Evolutionary conservation across 2,113 vertebrate genomes (phyloP).

Genomic region (Baryphthengus martii): DNA sequence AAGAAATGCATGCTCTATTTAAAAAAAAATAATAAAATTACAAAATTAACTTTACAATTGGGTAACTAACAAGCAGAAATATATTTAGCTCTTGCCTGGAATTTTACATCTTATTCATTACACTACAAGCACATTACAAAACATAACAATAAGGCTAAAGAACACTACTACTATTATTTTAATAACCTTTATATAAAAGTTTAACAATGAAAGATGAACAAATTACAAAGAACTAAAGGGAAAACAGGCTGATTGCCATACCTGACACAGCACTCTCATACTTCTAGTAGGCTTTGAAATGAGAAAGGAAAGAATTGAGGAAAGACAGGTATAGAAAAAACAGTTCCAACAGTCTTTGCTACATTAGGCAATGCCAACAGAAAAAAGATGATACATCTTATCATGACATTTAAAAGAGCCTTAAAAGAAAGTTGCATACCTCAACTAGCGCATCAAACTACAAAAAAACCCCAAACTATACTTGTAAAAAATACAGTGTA

Average conservation of each 20-base stretch:
- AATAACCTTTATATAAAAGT: not conserved
- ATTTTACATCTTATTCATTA: not conserved
- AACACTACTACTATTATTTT: not conserved
- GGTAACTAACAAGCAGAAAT: not conserved
- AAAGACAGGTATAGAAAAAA: conserved; percentile 76
- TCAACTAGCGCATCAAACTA: not conserved
- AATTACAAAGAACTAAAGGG: conserved; percentile 66
- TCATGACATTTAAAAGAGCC: not conserved
- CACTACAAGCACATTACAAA: not conserved
- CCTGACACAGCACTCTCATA: conserved; percentile 99
- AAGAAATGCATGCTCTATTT: conserved; percentile 26
- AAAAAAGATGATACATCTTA: not conserved
- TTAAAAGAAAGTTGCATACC: not conserved
- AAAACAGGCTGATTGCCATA: conserved; percentile 87
- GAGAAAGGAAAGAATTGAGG: conserved; percentile 92
- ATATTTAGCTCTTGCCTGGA: not conserved
- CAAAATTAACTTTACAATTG: not conserved
- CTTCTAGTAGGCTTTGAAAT: conserved; percentile 99
- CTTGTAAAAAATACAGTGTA: not conserved
- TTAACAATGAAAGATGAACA: not conserved
- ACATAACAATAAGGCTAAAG: not conserved
- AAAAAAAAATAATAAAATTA: not conserved
- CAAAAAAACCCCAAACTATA: not conserved
- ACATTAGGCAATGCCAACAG: conserved; percentile 34
- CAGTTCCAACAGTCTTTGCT: conserved; percentile 68